Evolutionary conservation across 2,888 invertebrate species (phyloP).

Genomic region (Neuroscelio doddi): DNA sequence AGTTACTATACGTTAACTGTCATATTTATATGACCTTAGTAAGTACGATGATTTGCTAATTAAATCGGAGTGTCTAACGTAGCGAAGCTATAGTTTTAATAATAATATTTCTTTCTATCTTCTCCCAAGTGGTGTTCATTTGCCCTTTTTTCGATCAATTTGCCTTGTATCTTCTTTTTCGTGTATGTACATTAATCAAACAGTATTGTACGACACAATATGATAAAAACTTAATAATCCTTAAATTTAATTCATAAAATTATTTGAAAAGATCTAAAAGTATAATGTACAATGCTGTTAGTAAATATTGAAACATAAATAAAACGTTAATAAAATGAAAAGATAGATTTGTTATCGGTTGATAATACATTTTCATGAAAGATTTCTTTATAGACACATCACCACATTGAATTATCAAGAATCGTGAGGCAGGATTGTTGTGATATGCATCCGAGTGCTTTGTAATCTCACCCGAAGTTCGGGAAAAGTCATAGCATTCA

Average conservation of each 20-base stretch:
- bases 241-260: too few relatives aligned
- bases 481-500: not conserved
- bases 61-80: constrained; percentile 58
- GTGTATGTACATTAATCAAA: too few relatives aligned
- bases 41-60: constrained; percentile 53
- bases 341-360: too few relatives aligned
- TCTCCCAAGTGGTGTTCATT: constrained; percentile 57
- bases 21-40: constrained; percentile 60
- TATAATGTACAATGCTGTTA: too few relatives aligned
- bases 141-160: constrained; percentile 45
- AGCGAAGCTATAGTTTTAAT: constrained; percentile 62
- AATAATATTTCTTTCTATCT: constrained; percentile 60
- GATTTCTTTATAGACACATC: not conserved
- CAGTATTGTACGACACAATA: too few relatives aligned
- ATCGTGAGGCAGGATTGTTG: not conserved
- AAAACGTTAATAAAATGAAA: too few relatives aligned
- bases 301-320: too few relatives aligned
- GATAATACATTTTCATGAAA: not conserved
- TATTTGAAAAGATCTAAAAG: too few relatives aligned
- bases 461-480: not conserved
- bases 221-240: too few relatives aligned
- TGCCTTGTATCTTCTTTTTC: not conserved
- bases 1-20: constrained; percentile 57
- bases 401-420: not conserved
- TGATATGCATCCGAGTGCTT: not conserved